Evolutionary conservation across 2,113 vertebrate species (phyloP).

Genomic region (Mesocricetus auratus): DNA sequence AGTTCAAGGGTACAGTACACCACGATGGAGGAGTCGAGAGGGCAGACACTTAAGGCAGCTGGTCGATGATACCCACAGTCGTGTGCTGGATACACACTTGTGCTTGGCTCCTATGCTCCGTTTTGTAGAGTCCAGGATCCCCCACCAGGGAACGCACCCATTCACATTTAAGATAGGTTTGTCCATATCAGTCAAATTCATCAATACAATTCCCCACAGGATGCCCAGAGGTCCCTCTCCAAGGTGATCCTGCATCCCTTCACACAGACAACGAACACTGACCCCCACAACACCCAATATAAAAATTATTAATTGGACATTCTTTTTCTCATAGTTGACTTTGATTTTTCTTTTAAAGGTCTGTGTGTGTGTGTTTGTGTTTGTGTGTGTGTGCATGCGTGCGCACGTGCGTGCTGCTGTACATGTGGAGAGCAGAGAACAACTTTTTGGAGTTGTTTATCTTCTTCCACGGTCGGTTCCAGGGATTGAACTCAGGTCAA

Average conservation of each 20-base stretch:
- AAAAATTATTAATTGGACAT: background rate
- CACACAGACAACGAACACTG: background rate
- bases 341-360: background rate
- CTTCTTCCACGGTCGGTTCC: background rate
- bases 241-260: background rate
- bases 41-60: background rate
- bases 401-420: background rate
- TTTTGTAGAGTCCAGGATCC: background rate
- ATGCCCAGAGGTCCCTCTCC: background rate
- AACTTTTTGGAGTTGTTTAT: background rate
- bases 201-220: background rate
- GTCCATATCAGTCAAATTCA: background rate
- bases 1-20: background rate
- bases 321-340: background rate
- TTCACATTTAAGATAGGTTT: background rate
- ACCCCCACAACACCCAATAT: background rate
- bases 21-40: too few relatives aligned
- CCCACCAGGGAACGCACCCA: background rate
- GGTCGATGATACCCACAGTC: background rate
- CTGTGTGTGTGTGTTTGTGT: background rate
- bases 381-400: background rate
- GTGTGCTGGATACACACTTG: background rate
- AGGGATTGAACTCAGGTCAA: background rate
- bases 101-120: background rate
- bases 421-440: background rate